These are phyloP conservation scores for Cephonodes hylas DNA, from an alignment of 2,888 invertebrate species.

Conservation along the genomic window DNA sequence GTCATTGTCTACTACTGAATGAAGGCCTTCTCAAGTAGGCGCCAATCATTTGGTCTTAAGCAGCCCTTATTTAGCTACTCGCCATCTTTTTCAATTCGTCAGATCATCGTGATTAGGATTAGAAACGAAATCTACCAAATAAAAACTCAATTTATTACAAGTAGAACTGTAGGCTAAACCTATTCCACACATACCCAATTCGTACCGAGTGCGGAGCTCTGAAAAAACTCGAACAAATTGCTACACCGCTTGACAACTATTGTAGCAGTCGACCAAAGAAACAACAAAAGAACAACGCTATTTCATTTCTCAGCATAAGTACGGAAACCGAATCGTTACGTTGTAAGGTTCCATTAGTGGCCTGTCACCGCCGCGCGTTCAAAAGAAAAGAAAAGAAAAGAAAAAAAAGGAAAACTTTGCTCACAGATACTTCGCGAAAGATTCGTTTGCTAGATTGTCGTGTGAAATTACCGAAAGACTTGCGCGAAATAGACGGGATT, in stretches of 20 bases:
- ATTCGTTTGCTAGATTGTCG: constrained; percentile 10
- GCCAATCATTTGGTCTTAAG: too few species aligned
- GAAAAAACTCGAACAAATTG: constrained; percentile 17
- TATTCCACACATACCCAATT: not conserved
- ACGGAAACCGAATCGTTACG: constrained; percentile 51
- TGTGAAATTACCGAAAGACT: constrained; percentile 1
- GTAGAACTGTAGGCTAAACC: too few species aligned
- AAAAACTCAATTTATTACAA: too few species aligned
- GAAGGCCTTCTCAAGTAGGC: too few species aligned
- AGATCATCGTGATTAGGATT: too few species aligned
- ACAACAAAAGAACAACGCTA: constrained; percentile 47
- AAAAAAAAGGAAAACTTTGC: constrained; percentile 40
- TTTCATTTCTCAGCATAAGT: constrained; percentile 54
- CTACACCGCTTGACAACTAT: constrained; percentile 26
- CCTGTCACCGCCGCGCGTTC: constrained; percentile 59
- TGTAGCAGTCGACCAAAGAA: constrained; percentile 24
- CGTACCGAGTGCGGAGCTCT: not conserved
- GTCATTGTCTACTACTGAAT: too few species aligned
- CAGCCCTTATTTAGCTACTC: too few species aligned
- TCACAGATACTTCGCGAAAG: constrained; percentile 26
- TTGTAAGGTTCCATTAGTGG: constrained; percentile 71
- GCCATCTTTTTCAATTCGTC: too few species aligned
- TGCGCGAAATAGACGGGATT: not conserved
- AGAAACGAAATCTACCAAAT: too few species aligned
- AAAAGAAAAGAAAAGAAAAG: constrained; percentile 49